A percentile compares a stretch with the other conserved stretches of the same genome.
Evolutionary conservation across 2,113 vertebrate genomes (phyloP).

Genomic region (Amia ocellicauda): DNA sequence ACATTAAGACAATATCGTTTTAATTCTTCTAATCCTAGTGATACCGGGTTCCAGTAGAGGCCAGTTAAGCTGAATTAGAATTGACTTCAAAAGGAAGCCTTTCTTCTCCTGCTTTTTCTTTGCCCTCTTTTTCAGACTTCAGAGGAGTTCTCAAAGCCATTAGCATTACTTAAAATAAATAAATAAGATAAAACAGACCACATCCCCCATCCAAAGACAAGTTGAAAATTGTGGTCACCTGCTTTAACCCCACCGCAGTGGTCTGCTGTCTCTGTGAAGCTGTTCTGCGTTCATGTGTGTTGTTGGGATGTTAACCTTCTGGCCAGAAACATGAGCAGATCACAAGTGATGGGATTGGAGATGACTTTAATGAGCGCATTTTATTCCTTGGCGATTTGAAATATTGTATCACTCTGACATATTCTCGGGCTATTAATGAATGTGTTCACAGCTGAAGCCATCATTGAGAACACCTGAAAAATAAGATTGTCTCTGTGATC

Average conservation of each 20-base stretch:
- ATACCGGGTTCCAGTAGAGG: not conserved
- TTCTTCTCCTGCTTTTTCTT: not conserved
- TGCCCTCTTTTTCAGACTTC: not conserved
- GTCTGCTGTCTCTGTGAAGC: not conserved
- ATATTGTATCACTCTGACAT: not conserved
- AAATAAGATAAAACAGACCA: too few species aligned
- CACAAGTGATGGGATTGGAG: not conserved
- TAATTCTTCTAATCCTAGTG: not conserved
- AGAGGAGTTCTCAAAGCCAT: not conserved
- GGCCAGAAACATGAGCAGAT: not conserved
- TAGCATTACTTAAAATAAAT: not conserved
- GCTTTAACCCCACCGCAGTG: not conserved
- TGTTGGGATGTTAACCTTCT: not conserved
- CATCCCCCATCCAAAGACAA: not conserved
- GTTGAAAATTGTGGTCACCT: not conserved
- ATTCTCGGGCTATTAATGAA: not conserved
- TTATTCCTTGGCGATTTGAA: not conserved
- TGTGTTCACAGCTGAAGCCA: not conserved
- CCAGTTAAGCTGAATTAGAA: not conserved
- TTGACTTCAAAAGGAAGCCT: not conserved
- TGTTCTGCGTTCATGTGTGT: not conserved
- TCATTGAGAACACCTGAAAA: too few species aligned
- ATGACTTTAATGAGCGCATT: not conserved
- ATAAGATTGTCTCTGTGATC: too few species aligned
- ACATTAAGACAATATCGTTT: too few species aligned